phyloP scores from a whole-genome alignment of 2,113 vertebrate genomes.

The Rhagologus leucostigma region DNA sequence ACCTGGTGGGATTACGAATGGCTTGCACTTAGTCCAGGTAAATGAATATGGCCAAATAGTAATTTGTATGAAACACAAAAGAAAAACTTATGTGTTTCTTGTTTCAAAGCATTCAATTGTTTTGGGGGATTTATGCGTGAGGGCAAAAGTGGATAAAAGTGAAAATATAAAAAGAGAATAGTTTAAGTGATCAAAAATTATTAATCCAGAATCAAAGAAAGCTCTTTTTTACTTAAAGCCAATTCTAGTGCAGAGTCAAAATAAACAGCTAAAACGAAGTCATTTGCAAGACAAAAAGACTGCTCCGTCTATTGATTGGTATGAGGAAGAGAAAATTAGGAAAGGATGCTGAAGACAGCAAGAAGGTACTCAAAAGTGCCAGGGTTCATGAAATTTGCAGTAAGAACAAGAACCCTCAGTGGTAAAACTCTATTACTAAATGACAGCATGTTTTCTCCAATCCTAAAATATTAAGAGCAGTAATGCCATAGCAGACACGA shows the following conservation, averaged over 20 bases:
- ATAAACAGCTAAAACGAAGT: neutral
- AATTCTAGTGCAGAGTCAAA: neutral
- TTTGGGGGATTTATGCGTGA: neutral
- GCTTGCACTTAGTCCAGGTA: neutral
- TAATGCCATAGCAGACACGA: neutral
- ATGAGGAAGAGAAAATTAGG: neutral
- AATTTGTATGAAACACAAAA: neutral
- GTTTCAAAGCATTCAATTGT: neutral
- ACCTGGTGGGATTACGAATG: neutral
- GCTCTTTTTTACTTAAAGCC: neutral
- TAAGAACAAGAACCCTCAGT: neutral
- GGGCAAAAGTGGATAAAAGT: neutral
- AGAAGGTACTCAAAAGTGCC: neutral
- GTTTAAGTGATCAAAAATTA: neutral
- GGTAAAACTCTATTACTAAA: neutral
- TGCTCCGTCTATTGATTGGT: neutral
- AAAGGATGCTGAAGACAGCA: neutral
- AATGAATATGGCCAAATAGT: neutral
- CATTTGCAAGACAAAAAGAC: neutral
- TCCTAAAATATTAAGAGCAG: neutral
- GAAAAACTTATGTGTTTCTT: neutral
- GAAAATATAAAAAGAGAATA: neutral
- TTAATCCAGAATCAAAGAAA: neutral
- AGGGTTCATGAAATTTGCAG: neutral
- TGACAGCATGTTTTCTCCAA: neutral